Percentiles rank a stretch among this genome's conserved stretches.
phyloP scores from a whole-genome alignment of 2,797 vertebrate genomes.

The Protosalanx chinensis region DNA sequence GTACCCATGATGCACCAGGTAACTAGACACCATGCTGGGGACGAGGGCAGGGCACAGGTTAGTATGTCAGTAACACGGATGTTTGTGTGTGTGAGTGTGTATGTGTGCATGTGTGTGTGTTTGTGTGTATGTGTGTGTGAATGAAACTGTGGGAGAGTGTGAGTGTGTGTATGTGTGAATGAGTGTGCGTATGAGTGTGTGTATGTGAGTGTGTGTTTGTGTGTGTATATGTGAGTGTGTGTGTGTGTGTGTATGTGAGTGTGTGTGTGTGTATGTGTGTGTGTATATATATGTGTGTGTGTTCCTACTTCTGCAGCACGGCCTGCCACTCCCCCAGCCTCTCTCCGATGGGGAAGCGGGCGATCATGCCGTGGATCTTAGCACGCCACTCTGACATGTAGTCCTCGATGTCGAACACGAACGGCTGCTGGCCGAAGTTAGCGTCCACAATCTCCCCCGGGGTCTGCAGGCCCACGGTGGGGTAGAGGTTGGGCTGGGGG shows the following conservation, averaged over 20 bases:
- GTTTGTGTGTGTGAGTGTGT: not conserved
- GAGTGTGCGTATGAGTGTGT: not conserved
- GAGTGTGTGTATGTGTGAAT: not conserved
- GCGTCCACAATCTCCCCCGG: slow-evolving; percentile 97
- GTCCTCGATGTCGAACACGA: slow-evolving; percentile 98
- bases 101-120: not conserved
- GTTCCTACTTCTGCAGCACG: slow-evolving; percentile 92
- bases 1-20: slow-evolving; percentile 97
- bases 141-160: too few relatives aligned
- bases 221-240: not conserved
- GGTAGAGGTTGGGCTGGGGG: slow-evolving; percentile 91
- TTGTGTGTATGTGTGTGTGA: not conserved
- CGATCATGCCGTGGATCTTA: slow-evolving; percentile 94
- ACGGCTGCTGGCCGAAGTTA: slow-evolving; percentile 97
- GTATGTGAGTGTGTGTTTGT: not conserved
- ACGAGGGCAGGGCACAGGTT: not conserved
- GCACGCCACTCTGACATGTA: slow-evolving; percentile 98
- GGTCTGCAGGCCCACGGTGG: slow-evolving; percentile 95
- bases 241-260: not conserved
- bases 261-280: not conserved
- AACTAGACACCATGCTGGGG: slow-evolving; percentile 93
- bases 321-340: slow-evolving; percentile 95
- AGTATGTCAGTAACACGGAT: not conserved
- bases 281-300: not conserved
- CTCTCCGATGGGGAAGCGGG: slow-evolving; percentile 93